These are phyloP conservation scores for human (Homo sapiens) DNA, from an alignment of 2,113 vertebrate genomes.

Conservation along the genomic window DNA sequence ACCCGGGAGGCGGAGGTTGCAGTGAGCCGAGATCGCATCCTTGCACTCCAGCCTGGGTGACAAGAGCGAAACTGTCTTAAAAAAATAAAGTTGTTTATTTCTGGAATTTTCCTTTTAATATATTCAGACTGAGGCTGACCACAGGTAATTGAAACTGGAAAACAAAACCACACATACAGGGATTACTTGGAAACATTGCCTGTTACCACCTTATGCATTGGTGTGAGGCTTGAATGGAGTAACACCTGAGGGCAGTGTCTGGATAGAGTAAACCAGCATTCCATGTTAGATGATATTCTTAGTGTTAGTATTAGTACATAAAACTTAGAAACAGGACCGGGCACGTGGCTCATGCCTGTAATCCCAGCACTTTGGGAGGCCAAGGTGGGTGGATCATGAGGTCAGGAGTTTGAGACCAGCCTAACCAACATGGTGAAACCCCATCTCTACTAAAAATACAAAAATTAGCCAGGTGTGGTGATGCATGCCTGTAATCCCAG, in stretches of 20 bases:
- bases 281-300: not conserved
- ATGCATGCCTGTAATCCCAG: too few relatives aligned
- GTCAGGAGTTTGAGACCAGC: too few relatives aligned
- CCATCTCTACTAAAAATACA: too few relatives aligned
- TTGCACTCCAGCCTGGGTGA: too few relatives aligned
- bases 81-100: not conserved
- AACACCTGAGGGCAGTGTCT: not conserved
- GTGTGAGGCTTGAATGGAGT: not conserved
- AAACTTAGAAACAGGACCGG: not conserved
- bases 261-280: not conserved
- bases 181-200: not conserved
- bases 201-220: fast-evolving
- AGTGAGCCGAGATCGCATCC: too few relatives aligned
- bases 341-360: too few relatives aligned
- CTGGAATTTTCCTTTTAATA: not conserved
- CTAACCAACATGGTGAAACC: too few relatives aligned
- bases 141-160: not conserved
- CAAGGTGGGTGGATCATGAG: too few relatives aligned
- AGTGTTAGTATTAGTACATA: not conserved
- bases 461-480: too few relatives aligned
- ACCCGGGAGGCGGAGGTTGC: too few relatives aligned
- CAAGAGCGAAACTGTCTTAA: too few relatives aligned
- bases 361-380: too few relatives aligned
- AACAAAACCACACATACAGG: not conserved
- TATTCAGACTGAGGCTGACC: not conserved